phyloP scores from a whole-genome alignment of 2,797 vertebrate species.

The Chaetodon trifasciatus region DNA sequence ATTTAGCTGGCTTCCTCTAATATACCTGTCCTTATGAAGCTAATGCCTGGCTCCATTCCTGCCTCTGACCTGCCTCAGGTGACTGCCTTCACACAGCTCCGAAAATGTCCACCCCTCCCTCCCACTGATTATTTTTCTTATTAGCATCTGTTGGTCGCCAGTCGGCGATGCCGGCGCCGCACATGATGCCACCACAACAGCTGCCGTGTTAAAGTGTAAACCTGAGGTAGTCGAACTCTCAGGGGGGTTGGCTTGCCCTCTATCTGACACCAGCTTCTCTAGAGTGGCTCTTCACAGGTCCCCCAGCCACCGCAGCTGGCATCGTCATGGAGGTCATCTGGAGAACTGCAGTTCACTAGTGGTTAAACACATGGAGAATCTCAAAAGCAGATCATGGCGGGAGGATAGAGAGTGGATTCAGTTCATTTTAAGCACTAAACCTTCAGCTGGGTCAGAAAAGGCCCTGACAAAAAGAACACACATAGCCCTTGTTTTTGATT shows the following conservation, averaged over 20 bases:
- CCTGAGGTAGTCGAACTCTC: slow-evolving; percentile 42
- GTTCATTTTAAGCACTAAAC: too few relatives aligned
- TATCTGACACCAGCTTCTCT: slow-evolving; percentile 46
- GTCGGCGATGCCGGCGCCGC: slow-evolving; percentile 29
- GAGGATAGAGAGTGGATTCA: background rate
- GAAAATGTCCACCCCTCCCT: slow-evolving; percentile 36
- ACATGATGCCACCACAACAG: slow-evolving; percentile 58
- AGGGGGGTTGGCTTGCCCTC: slow-evolving; percentile 46
- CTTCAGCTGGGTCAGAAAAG: too few relatives aligned
- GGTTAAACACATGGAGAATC: slow-evolving; percentile 11
- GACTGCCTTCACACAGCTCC: slow-evolving; percentile 43
- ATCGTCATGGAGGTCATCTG: slow-evolving; percentile 44
- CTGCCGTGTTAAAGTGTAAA: slow-evolving; percentile 64
- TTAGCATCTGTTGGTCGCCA: slow-evolving; percentile 68
- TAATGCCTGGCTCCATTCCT: slow-evolving; percentile 64
- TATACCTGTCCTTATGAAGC: slow-evolving; percentile 64
- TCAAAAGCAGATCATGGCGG: background rate
- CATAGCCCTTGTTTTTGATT: too few relatives aligned
- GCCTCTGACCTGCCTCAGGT: slow-evolving; percentile 54
- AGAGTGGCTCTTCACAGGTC: slow-evolving; percentile 28
- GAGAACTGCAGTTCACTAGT: slow-evolving; percentile 23
- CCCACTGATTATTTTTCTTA: slow-evolving; percentile 55
- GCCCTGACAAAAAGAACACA: too few relatives aligned
- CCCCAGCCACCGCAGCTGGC: slow-evolving; percentile 44
- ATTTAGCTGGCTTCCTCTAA: slow-evolving; percentile 61